phyloP scores from a whole-genome alignment of 2,888 invertebrate genomes.

The Drosophila nigricruria region DNA sequence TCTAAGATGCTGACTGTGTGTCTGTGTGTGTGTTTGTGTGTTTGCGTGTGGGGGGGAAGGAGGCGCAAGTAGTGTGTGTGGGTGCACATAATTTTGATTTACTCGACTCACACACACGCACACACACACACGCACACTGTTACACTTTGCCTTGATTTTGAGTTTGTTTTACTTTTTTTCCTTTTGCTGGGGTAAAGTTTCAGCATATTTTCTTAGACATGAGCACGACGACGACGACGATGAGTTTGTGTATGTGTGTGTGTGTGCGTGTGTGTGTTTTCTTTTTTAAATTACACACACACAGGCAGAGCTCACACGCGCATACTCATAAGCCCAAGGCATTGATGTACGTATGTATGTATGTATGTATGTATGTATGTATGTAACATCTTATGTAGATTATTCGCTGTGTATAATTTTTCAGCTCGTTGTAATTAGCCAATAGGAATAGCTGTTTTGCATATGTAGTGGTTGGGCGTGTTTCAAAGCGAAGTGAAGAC shows the following conservation, averaged over 20 bases:
- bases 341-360: slow-evolving; percentile 44
- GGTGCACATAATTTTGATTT: slow-evolving; percentile 61
- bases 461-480: slow-evolving; percentile 59
- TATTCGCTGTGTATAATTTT: slow-evolving; percentile 67
- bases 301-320: slow-evolving; percentile 31
- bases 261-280: slow-evolving; percentile 13
- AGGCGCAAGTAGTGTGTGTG: slow-evolving; percentile 29
- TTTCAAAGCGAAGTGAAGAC: slow-evolving; percentile 19
- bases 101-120: slow-evolving; percentile 36
- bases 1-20: slow-evolving; percentile 1
- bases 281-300: slow-evolving; percentile 39
- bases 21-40: not conserved
- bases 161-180: slow-evolving; percentile 49
- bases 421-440: slow-evolving; percentile 71
- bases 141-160: slow-evolving; percentile 36
- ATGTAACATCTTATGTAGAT: slow-evolving; percentile 68
- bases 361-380: slow-evolving; percentile 14
- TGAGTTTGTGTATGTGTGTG: not conserved
- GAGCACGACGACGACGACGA: slow-evolving; percentile 20
- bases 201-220: slow-evolving; percentile 73
- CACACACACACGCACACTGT: slow-evolving; percentile 4
- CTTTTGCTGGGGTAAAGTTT: slow-evolving; percentile 56
- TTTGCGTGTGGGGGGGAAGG: slow-evolving; percentile 15
- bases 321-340: slow-evolving; percentile 57
- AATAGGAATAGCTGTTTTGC: slow-evolving; percentile 74